These are phyloP conservation scores for Lepas anatifera DNA, from an alignment of 2,888 invertebrate genomes.

Conservation along the genomic window DNA sequence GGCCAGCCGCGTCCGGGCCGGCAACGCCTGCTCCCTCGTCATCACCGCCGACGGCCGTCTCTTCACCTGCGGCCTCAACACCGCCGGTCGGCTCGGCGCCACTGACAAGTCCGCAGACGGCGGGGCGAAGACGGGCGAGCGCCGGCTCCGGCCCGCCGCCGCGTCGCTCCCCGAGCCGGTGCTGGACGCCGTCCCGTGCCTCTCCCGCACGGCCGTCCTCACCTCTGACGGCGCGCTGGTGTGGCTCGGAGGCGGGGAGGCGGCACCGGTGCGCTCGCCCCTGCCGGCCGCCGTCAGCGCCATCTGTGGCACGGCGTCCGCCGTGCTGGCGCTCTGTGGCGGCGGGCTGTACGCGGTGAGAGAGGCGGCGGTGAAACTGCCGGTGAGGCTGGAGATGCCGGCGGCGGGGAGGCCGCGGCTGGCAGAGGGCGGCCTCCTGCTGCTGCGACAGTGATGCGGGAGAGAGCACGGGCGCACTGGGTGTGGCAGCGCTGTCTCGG, in stretches of 20 bases:
- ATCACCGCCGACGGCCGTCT: neutral
- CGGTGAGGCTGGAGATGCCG: constrained; percentile 1
- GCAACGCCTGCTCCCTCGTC: neutral
- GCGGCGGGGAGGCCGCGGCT: neutral
- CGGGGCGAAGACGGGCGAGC: constrained; percentile 10
- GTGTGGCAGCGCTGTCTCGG: too few species aligned
- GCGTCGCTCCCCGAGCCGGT: constrained; percentile 35
- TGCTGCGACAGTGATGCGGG: neutral
- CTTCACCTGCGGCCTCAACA: neutral
- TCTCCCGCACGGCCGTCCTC: constrained; percentile 36
- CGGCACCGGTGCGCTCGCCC: neutral
- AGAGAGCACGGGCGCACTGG: too few species aligned
- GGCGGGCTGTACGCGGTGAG: neutral
- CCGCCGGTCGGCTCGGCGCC: neutral
- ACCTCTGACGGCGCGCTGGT: neutral
- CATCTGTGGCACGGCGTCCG: neutral
- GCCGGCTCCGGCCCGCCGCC: constrained; percentile 42
- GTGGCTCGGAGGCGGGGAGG: neutral
- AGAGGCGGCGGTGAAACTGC: neutral
- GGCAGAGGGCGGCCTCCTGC: neutral
- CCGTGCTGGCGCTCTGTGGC: neutral
- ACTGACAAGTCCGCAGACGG: too few species aligned
- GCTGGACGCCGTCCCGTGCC: constrained; percentile 36
- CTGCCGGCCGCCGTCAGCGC: constrained; percentile 1
- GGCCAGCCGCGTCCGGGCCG: neutral